Base-by-base conservation (phyloP, 2,113 vertebrate species). In the Engystomops pustulosus region DNA sequence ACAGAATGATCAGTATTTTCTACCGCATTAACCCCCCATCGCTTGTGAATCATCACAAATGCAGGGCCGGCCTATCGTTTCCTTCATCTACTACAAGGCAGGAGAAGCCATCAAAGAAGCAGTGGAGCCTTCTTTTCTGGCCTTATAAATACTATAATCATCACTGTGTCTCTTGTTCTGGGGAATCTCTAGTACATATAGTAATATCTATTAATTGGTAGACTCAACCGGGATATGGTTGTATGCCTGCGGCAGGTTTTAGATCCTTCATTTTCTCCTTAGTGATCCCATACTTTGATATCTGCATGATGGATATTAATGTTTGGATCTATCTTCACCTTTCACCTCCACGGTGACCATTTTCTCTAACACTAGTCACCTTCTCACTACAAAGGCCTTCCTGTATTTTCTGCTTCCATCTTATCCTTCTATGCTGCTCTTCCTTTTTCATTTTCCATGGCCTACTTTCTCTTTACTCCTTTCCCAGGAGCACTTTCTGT, bases 401-500 rank as follows among this genome's bases (percentile, higher is more conserved):
- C 36, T 23, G 7, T 49, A 8, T 51, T 53, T 69, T 36, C 44
- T 34, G n/a, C 41, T 81, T 55, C 67, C n/a, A 41, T 6, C 47
- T 8, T 71, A 0, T 49, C 12, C 58, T 18, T 68, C 58, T 45
- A 27, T 74, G 10, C 25, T 67, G 9, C 30, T 32, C 55, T 47
- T 36, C 41, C 81, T 65, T 55, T n/a, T 58, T 38, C 47, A 6
- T 23, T 53, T 49, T 84, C 47, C 62, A 41, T 67, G 60, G 44
- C 82, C 82, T 53, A 69, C 60, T 51, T 78, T 84, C 53, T 69
- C 32, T 34, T 27, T 69, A 69, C n/a, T 78, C 30, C 47, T 69
- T 44, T 69, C 74, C 62, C 82, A 77, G 47, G 74, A 68, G 74
- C 60, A 32, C 58, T 55, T 69, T 74, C 60, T 84, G 82, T 78